Percentiles rank a stretch among this genome's conserved stretches.
phyloP scores from a whole-genome alignment of 2,113 vertebrate species.

The Boulengeromyrus knoepffleri region DNA sequence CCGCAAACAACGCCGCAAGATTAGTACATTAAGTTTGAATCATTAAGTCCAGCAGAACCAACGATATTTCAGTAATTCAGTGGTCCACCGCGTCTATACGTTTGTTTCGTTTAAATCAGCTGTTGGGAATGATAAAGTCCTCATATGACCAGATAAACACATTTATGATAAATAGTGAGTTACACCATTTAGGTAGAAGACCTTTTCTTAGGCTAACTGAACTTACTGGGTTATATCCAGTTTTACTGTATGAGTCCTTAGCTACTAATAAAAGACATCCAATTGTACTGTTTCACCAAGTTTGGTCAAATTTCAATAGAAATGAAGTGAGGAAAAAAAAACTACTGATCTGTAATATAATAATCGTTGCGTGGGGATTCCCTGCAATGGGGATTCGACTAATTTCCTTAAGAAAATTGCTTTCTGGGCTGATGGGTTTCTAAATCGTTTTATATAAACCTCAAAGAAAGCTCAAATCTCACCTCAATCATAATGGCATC shows the following conservation, averaged over 20 bases:
- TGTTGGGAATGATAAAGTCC: not conserved
- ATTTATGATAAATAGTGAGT: not conserved
- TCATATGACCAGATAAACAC: not conserved
- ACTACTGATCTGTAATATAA: not conserved
- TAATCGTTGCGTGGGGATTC: not conserved
- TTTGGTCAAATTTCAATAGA: not conserved
- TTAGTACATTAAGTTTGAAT: not conserved
- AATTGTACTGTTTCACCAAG: not conserved
- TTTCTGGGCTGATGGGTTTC: not conserved
- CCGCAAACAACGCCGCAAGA: not conserved
- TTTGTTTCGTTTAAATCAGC: not conserved
- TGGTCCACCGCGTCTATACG: not conserved
- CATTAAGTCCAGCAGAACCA: not conserved
- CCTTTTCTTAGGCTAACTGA: not conserved
- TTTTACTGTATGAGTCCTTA: not conserved
- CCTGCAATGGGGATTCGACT: too few species aligned
- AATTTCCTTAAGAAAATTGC: not conserved
- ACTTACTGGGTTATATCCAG: not conserved
- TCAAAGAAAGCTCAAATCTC: not conserved
- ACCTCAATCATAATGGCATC: not conserved
- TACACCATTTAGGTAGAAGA: not conserved
- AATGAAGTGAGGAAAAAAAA: not conserved
- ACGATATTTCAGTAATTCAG: not conserved
- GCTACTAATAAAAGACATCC: not conserved
- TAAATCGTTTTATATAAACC: not conserved